These are phyloP conservation scores for Amiota mariae DNA, from an alignment of 2,888 invertebrate genomes.

Conservation along the genomic window DNA sequence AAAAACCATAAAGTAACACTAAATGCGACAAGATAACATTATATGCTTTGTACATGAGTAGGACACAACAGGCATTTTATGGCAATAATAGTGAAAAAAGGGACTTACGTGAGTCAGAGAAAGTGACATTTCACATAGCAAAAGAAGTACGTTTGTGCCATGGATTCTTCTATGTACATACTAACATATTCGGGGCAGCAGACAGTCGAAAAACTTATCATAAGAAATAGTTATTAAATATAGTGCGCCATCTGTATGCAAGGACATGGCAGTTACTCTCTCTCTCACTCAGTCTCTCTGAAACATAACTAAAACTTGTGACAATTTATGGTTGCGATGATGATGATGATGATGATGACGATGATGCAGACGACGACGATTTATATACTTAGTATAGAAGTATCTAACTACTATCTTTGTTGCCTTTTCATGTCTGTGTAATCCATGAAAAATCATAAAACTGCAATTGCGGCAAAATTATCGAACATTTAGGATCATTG, in stretches of 20 bases:
- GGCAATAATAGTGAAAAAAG: constrained; percentile 7
- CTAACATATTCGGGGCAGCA: neutral
- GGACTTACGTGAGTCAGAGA: neutral
- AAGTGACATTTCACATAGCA: too few relatives aligned
- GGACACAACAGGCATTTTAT: constrained; percentile 26
- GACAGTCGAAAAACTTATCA: constrained; percentile 51
- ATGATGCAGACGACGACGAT: neutral
- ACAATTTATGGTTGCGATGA: constrained; percentile 53
- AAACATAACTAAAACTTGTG: constrained; percentile 36
- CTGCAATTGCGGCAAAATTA: constrained; percentile 64
- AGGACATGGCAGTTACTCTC: neutral
- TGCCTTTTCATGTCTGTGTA: neutral
- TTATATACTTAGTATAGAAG: constrained; percentile 7
- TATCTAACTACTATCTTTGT: constrained; percentile 41
- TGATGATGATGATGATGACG: neutral
- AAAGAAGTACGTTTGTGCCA: neutral
- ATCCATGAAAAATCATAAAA: constrained; percentile 64
- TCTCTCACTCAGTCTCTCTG: neutral
- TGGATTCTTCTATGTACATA: neutral
- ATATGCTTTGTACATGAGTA: constrained; percentile 3
- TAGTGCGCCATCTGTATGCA: constrained; percentile 53
- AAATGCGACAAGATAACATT: constrained; percentile 25
- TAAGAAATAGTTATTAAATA: constrained; percentile 62
- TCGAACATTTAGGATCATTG: constrained; percentile 60
- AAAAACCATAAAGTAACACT: constrained; percentile 29